Base-by-base conservation (phyloP, 2,113 vertebrate genomes). In the Bos indicus region DNA sequence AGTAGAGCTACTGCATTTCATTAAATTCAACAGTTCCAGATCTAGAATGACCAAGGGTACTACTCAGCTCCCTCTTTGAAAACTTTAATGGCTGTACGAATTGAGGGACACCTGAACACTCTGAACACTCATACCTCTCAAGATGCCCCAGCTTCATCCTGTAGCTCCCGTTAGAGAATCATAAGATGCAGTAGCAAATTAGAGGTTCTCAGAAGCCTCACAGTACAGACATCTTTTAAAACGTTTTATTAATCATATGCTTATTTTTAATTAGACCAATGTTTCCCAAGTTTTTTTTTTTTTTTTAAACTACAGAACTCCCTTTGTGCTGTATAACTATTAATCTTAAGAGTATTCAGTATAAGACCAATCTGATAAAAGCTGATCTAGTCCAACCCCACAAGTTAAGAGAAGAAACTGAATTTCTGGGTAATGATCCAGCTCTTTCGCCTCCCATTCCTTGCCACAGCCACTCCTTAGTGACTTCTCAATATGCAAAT, bases 221-320 rank as follows among this genome's bases (percentile, higher is more conserved):
- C 6, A n/a, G n/a, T 56, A 62, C 36, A 88, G 51, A 74, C 8
- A 83, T 59, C 60, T 95, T 89, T 95, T 83, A 71, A 57, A 88
- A 52, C 2, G 11, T 89, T 94, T 74, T 74, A 86, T 54, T 86
- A 90, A 36, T 64, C 40, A 43, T 92, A 57, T 56, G 21, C 83
- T 95, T 94, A 36, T 80, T 82, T 94, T 94, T 78, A 91, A 94
- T 87, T 94, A 96, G 48, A 14, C 3, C 19, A 90, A 21, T 89
- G 85, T 78, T 94, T 96, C 48, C 82, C 56, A 77, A 67, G 36
- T 23, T 67, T 46, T 9, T 82, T 67, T 93, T 67, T 54, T 84
- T 11, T 30, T 67, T 88, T 96, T 85, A n/a, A 64, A 3, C 48
- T 94, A 84, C 17, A 77, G 11, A 93, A 91, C 17, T 86, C 25